Conservation (phyloP, 2,113 vertebrate species). For the Callipepla californica region DNA sequence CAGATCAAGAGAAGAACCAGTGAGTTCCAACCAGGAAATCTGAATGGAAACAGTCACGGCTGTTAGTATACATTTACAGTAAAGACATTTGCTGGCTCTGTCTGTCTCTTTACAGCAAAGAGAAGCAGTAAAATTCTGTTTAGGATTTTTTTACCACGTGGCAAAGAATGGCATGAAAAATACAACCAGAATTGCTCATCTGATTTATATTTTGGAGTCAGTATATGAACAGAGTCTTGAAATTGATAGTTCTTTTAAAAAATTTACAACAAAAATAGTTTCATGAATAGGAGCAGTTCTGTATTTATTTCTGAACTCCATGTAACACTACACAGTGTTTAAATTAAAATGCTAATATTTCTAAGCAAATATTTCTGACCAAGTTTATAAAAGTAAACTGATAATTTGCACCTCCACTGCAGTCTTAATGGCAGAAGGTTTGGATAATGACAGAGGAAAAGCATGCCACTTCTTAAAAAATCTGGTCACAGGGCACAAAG, state of each 20-base stretch:
- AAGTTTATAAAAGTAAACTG: neutral
- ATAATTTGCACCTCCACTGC: neutral
- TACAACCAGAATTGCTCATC: neutral
- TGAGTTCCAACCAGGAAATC: neutral
- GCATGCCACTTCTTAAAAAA: neutral
- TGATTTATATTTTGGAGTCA: neutral
- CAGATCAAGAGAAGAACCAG: neutral
- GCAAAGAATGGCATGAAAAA: neutral
- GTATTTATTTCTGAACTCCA: neutral
- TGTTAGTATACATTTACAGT: neutral
- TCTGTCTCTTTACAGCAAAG: neutral
- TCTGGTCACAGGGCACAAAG: neutral
- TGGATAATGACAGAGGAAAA: neutral
- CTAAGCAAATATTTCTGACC: neutral
- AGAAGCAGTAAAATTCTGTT: neutral
- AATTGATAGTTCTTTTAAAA: neutral
- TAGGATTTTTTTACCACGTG: fast-evolving
- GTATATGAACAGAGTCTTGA: neutral
- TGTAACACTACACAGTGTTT: neutral
- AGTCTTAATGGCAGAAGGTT: neutral
- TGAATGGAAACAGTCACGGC: neutral
- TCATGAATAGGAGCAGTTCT: neutral
- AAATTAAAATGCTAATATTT: neutral
- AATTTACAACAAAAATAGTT: neutral
- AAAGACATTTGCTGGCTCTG: neutral